Percentiles rank a stretch among this genome's conserved stretches.
Evolutionary conservation across 2,888 invertebrate genomes (phyloP).

Genomic region (Leucozona laternaria): DNA sequence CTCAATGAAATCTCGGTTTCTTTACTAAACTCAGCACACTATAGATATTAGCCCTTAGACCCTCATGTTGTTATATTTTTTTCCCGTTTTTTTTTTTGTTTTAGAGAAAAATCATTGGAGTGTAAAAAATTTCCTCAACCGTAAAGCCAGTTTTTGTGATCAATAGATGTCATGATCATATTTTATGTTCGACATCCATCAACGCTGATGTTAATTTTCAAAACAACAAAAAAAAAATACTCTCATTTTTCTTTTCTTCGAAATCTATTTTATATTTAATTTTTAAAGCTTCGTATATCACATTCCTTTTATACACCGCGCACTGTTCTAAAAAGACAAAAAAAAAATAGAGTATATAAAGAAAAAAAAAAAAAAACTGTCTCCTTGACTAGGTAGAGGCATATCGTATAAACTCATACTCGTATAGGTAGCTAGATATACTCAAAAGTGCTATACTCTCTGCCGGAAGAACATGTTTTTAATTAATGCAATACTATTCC

Average conservation of each 20-base stretch:
- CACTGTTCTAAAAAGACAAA: slow-evolving; percentile 6
- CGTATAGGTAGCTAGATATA: background rate
- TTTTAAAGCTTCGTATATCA: slow-evolving; percentile 27
- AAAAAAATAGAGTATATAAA: slow-evolving; percentile 5
- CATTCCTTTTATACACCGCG: slow-evolving; percentile 13
- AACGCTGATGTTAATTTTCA: slow-evolving; percentile 29
- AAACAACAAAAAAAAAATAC: background rate
- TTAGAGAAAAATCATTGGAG: slow-evolving; percentile 15
- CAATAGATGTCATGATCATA: slow-evolving; percentile 27
- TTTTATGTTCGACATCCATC: slow-evolving; percentile 30
- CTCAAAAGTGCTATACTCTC: slow-evolving; percentile 26
- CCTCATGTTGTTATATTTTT: background rate
- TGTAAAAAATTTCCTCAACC: slow-evolving; percentile 15
- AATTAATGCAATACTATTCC: slow-evolving; percentile 62
- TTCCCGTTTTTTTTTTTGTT: background rate
- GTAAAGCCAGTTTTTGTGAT: background rate
- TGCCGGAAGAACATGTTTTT: slow-evolving; percentile 61
- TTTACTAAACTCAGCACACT: too few relatives aligned
- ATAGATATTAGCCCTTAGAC: background rate
- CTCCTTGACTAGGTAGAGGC: slow-evolving; percentile 16
- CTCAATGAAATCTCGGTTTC: too few relatives aligned
- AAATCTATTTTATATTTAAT: slow-evolving; percentile 20
- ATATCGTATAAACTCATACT: background rate
- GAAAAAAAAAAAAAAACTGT: slow-evolving; percentile 18
- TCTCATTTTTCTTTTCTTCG: slow-evolving; percentile 8